phyloP scores from a whole-genome alignment of 2,888 invertebrate species.

The Reticulitermes lucifugus region DNA sequence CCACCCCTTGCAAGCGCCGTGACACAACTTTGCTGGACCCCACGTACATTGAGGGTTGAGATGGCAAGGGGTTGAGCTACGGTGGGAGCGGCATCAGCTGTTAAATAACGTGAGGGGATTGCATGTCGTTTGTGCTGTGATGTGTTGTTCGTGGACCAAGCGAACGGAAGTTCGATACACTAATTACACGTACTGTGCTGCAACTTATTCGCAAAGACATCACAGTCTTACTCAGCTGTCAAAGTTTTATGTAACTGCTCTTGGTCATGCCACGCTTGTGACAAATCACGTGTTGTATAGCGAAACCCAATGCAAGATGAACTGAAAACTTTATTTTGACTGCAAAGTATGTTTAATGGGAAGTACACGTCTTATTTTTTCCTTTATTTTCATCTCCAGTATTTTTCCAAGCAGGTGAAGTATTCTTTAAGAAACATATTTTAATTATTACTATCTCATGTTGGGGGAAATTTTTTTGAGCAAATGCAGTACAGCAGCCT shows the following conservation, averaged over 20 bases:
- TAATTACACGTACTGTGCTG: not conserved
- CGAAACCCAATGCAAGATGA: too few species aligned
- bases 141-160: not conserved
- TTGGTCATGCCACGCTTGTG: not conserved
- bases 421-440: too few species aligned
- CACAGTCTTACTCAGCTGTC: not conserved
- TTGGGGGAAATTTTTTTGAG: too few species aligned
- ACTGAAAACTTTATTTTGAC: too few species aligned
- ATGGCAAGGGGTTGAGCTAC: conserved; percentile 25
- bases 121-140: conserved; percentile 20
- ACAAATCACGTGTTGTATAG: not conserved
- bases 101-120: conserved; percentile 21
- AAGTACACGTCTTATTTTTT: too few species aligned
- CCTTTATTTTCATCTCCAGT: too few species aligned
- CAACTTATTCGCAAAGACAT: not conserved
- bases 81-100: conserved; percentile 21
- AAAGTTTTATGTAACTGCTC: not conserved
- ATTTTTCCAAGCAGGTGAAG: too few species aligned
- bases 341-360: too few species aligned
- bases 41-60: not conserved
- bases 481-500: too few species aligned
- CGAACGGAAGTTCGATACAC: not conserved
- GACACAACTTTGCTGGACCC: not conserved
- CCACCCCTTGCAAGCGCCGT: not conserved
- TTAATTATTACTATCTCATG: too few species aligned